Evolutionary conservation across 2,888 invertebrate species (phyloP).

Genomic region (Rhaphigaster nebulosa): DNA sequence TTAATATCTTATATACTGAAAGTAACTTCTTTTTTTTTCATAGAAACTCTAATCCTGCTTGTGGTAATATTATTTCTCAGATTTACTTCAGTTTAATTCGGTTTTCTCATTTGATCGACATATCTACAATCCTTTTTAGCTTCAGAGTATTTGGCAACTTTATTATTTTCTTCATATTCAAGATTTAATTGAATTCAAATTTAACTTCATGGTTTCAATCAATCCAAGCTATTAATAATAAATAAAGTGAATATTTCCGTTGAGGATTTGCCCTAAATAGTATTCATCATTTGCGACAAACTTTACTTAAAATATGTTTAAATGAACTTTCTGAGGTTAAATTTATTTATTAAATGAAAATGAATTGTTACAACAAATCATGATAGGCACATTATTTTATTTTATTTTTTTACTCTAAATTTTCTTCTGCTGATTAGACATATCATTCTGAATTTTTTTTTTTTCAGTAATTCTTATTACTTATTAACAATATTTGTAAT

Average conservation of each 20-base stretch:
- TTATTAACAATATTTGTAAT: no score
- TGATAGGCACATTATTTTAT: no score
- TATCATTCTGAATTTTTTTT: no score
- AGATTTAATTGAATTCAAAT: background rate
- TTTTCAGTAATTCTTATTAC: background rate
- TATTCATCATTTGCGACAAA: no score
- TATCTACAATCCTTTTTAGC: background rate
- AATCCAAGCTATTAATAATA: background rate
- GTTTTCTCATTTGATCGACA: background rate
- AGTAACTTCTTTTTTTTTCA: background rate
- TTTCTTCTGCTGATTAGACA: no score
- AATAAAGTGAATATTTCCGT: background rate
- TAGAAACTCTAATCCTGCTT: background rate
- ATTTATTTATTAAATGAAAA: background rate
- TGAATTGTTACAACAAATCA: background rate
- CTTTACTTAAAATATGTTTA: no score
- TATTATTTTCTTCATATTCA: background rate
- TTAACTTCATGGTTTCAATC: background rate
- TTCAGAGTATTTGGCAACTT: no score
- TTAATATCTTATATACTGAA: background rate
- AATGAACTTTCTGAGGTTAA: background rate
- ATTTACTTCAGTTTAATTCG: background rate
- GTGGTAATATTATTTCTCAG: background rate
- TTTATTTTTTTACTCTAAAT: no score
- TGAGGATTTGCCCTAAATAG: background rate